Base-by-base conservation (phyloP, 2,113 vertebrate genomes). In the Chroicocephalus ridibundus region DNA sequence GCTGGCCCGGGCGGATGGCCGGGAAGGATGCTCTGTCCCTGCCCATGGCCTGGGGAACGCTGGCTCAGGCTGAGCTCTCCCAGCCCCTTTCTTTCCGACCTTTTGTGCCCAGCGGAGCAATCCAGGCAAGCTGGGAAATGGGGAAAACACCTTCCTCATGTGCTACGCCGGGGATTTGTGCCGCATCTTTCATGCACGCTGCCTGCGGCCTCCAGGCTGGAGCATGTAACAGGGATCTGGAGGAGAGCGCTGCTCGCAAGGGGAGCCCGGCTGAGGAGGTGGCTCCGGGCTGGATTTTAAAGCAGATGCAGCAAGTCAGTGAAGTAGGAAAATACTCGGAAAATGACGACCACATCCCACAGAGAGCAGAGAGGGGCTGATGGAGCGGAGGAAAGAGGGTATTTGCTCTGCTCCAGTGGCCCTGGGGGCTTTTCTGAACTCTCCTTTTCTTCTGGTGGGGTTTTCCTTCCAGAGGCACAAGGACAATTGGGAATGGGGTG, bases 1-100 rank as follows among this genome's bases (percentile, higher is more conserved):
- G 0, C 57, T 49, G 62, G 31, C 32, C 22, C 1, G 0, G n/a
- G 77, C 0, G 3, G 42, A 34, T 13, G 55, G 15, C 64, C 11
- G n/a, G 68, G 72, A 51, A 17, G 0, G 18, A 26, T 11, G 24
- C 51, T 34, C 54, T 12, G n/a, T 1, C 17, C 58, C 64, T 40
- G 51, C 51, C 32, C 44, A 1, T 2, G 20, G 49, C 51, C 76
- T 55, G 83, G 49, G 76, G 2, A 61, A 19, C 0, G 3, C 20
- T 60, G 78, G 16, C 64, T 84, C 58, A 1, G 0, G 42, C 71
- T 64, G 58, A n/a, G 32, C 40, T 10, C 13, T 12, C 34, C 71
- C 81, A 68, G 52, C n/a, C 32, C 68, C 22, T 69, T 79, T 57
- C 46, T 22, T 40, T 12, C 36, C 13, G 1, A 5, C 25, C 34